Conservation (phyloP, 2,888 invertebrate genomes). For the Drosophila flavopinicola region DNA sequence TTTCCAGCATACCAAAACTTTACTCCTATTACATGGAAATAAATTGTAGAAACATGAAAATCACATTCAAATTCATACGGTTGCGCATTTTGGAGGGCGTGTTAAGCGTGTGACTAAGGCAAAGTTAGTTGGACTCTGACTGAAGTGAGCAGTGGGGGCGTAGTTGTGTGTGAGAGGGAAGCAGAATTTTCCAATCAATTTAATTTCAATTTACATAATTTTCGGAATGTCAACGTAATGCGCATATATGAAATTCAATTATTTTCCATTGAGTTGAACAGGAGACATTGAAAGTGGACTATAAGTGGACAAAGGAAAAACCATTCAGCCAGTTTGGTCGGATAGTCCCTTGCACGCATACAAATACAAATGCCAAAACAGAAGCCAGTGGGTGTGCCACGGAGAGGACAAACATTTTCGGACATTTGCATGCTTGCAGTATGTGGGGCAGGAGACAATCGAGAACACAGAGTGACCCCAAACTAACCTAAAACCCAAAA, state of each 20-base stretch:
- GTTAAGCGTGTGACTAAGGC: conserved; percentile 53
- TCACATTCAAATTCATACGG: conserved; percentile 58
- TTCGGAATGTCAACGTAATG: conserved; percentile 77
- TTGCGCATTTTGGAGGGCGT: conserved; percentile 50
- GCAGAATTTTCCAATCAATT: conserved; percentile 78
- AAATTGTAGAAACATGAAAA: conserved; percentile 47
- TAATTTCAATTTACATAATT: conserved; percentile 80
- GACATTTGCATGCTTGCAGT: conserved; percentile 55
- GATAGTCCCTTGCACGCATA: conserved; percentile 11
- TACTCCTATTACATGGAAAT: conserved; percentile 52
- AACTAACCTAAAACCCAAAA: conserved; percentile 69
- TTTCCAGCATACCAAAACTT: conserved; percentile 46
- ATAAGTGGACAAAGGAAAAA: conserved; percentile 51
- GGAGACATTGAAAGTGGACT: conserved; percentile 73
- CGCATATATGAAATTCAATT: conserved; percentile 76
- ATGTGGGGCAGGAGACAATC: conserved; percentile 24
- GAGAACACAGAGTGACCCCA: conserved; percentile 52
- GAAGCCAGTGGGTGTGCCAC: conserved; percentile 56
- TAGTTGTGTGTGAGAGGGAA: conserved; percentile 9
- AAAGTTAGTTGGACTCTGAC: conserved; percentile 31
- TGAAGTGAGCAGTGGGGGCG: conserved; percentile 15
- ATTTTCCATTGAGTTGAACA: conserved; percentile 80
- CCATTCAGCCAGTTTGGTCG: conserved; percentile 18
- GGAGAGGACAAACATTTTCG: conserved; percentile 71
- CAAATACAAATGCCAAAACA: conserved; percentile 13